Conservation (phyloP, 1,140 invertebrate species). For the Prorops nasuta region DNA sequence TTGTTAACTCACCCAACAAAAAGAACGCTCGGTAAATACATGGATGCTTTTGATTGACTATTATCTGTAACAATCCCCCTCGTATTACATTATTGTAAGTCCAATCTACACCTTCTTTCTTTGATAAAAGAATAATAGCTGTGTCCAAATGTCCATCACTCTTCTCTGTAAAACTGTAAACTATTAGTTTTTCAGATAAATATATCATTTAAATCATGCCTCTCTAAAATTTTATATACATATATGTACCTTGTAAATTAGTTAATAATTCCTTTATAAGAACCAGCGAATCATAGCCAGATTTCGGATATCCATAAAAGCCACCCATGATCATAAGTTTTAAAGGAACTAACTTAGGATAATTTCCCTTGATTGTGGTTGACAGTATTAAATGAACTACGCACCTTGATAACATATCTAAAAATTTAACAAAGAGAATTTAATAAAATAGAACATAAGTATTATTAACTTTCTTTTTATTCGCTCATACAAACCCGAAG, state of each 20-base stretch:
- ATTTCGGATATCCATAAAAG: conserved; percentile 40
- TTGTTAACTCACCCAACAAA: conserved; percentile 35
- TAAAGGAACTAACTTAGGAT: conserved; percentile 24
- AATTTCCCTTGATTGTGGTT: neutral
- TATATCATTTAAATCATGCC: conserved; percentile 1
- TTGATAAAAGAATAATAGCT: conserved; percentile 40
- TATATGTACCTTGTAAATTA: conserved; percentile 30
- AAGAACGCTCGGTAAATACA: conserved; percentile 32
- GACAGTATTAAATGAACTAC: conserved; percentile 33
- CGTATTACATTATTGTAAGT: conserved; percentile 38
- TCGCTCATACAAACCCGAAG: conserved; percentile 21
- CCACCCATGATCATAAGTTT: conserved; percentile 28
- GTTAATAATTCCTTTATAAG: conserved; percentile 26
- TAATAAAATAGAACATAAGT: conserved; percentile 8
- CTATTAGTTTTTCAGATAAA: conserved; percentile 7
- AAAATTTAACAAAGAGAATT: conserved; percentile 12
- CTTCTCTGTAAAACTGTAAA: conserved; percentile 21
- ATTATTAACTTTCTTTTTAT: neutral
- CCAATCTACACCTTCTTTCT: conserved; percentile 38
- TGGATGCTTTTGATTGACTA: conserved; percentile 30
- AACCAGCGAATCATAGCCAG: neutral
- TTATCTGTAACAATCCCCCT: conserved; percentile 36
- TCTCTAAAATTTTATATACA: neutral
- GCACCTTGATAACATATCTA: conserved; percentile 40
- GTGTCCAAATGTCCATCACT: conserved; percentile 22